Base-by-base conservation (phyloP, 2,797 vertebrate genomes). In the Sandelia bainsii region DNA sequence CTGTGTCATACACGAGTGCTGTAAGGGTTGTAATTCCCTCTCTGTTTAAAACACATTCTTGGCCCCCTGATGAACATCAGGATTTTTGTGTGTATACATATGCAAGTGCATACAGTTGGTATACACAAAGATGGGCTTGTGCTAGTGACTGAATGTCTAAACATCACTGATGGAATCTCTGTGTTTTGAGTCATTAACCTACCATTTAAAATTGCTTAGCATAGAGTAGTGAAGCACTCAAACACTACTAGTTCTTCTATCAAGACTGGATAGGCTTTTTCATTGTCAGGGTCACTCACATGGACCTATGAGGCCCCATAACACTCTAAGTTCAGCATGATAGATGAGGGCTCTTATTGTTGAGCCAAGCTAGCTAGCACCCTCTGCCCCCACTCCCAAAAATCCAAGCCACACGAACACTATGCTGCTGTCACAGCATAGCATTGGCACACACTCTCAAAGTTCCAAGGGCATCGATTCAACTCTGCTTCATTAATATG, bases 401-500 rank as follows among this genome's bases (percentile, higher is more conserved):
- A 86, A 72, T 66, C 67, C 56, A 53, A 79, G 61, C 53, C 70
- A 58, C 79, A 77, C 82, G 75, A 69, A 66, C 76, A 72, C 75
- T 56, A 22, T 57, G 81, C 39, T 84, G 81, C 90, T 82, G 85
- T 83, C 58, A 63, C 84, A 82, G 87, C 86, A 86, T 76, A 84
- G 82, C 82, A 65, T 80, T 83, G 85, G 85, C 87, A 77, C 77
- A 67, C 77, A 50, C 83, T 70, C 84, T 73, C 74, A 86, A 90
- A 92, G 86, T 91, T 93, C 91, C 92, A 94, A 94, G 92, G 93
- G 86, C 92, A 91, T 89, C 72, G 89, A 92, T 93, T 93, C 80
- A 79, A 89, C 87, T 83, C 66, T 34, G 82, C 87, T 90, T 93
- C 93, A 93, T 94, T 93, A 94, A 93, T 94, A 94, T 94, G 93